Percentiles rank a stretch among this genome's conserved stretches.
These are phyloP conservation scores for Malaclemys terrapin DNA, from an alignment of 2,113 vertebrate species.

Conservation along the genomic window DNA sequence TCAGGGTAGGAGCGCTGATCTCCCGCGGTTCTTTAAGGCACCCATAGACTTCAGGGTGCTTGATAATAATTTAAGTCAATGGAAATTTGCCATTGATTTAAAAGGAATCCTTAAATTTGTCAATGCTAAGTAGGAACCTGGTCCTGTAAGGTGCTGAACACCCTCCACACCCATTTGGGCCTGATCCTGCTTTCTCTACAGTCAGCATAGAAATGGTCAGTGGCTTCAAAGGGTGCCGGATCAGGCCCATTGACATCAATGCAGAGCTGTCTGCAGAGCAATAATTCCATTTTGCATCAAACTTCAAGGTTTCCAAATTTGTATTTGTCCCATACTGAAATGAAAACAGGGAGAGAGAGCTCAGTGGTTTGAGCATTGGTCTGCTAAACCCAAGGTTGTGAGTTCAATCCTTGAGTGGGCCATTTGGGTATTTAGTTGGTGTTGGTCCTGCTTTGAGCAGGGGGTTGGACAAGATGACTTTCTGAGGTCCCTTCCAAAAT, in stretches of 20 bases:
- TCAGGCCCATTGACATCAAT: not conserved
- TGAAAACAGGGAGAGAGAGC: not conserved
- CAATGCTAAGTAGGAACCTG: constrained; percentile 33
- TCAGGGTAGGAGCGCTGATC: constrained; percentile 16
- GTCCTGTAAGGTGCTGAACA: not conserved
- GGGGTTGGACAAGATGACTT: too few species aligned
- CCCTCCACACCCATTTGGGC: not conserved
- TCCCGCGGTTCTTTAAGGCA: not conserved
- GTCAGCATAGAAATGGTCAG: not conserved
- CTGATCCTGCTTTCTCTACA: not conserved
- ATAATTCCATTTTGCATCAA: not conserved
- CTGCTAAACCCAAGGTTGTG: too few species aligned
- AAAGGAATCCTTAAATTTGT: constrained; percentile 52
- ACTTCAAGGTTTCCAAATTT: not conserved
- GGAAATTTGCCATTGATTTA: constrained; percentile 31
- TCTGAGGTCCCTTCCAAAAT: too few species aligned
- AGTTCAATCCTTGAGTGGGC: too few species aligned
- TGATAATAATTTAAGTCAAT: constrained; percentile 30
- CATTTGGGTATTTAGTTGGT: too few species aligned
- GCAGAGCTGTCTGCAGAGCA: not conserved
- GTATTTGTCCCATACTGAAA: not conserved
- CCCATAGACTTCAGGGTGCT: not conserved
- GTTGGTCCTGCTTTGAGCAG: too few species aligned
- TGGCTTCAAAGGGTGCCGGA: accelerated
- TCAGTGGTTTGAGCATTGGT: too few species aligned